Percentiles rank a stretch among this genome's conserved stretches.
phyloP scores from a whole-genome alignment of 2,797 vertebrate species.

The Falco berigora region DNA sequence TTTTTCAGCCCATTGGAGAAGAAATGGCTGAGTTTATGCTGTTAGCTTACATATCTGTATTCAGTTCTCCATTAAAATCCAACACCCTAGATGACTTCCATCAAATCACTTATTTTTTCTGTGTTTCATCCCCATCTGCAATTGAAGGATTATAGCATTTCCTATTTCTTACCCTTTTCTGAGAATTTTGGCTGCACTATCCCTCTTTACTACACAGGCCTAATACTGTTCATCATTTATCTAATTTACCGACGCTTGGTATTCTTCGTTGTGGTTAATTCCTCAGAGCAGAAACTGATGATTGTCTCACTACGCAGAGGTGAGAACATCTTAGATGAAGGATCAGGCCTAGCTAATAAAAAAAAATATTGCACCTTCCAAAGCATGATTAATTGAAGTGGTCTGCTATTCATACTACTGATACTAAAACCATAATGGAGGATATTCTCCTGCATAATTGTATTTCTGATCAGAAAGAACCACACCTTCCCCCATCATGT shows the following conservation, averaged over 20 bases:
- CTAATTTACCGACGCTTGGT: not conserved
- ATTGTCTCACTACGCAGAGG: not conserved
- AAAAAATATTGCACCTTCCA: not conserved
- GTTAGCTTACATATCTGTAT: not conserved
- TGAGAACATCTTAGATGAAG: not conserved
- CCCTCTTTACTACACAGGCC: not conserved
- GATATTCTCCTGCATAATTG: not conserved
- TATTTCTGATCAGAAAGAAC: not conserved
- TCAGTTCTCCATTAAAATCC: not conserved
- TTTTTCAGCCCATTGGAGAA: not conserved
- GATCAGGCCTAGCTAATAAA: not conserved
- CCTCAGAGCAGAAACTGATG: not conserved
- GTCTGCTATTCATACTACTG: not conserved
- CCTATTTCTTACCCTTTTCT: not conserved
- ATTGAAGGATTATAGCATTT: not conserved
- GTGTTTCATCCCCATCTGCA: not conserved
- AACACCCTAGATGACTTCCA: not conserved
- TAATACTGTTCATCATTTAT: not conserved
- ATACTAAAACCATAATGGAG: not conserved
- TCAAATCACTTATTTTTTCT: not conserved
- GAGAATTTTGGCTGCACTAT: not conserved
- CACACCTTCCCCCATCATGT: not conserved
- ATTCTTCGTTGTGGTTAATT: not conserved
- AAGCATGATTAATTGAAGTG: not conserved
- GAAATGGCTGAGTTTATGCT: not conserved